Percentiles rank a stretch among this genome's conserved stretches.
Evolutionary conservation across 2,888 invertebrate genomes (phyloP).

Genomic region (Apamea epomidion): DNA sequence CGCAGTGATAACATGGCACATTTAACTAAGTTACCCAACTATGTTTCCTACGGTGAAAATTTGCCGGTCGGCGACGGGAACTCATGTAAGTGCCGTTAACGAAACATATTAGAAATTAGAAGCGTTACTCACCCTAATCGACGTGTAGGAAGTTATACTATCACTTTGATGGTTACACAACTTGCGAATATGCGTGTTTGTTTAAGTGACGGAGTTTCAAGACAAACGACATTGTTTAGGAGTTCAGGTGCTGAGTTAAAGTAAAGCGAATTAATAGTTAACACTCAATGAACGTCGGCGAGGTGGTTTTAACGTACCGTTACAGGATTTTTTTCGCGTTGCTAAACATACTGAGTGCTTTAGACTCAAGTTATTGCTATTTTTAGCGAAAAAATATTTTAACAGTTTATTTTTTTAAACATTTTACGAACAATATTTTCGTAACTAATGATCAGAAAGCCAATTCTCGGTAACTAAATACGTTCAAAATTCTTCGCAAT

Average conservation of each 20-base stretch:
- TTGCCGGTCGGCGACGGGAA: conserved; percentile 75
- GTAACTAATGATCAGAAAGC: background rate
- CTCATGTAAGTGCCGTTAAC: conserved; percentile 86
- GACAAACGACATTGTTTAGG: conserved; percentile 60
- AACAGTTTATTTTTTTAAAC: background rate
- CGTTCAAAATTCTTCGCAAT: background rate
- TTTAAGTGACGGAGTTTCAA: conserved; percentile 64
- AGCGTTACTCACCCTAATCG: conserved; percentile 85
- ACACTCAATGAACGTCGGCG: conserved; percentile 2
- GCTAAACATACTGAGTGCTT: conserved; percentile 6
- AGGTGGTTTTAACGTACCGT: background rate
- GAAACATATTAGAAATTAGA: conserved; percentile 88
- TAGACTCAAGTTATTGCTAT: background rate
- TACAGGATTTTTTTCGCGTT: conserved; percentile 1
- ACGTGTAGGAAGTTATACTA: conserved; percentile 81
- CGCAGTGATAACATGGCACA: conserved; percentile 80
- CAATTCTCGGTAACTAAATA: background rate
- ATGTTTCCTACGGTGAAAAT: conserved; percentile 82
- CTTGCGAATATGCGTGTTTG: conserved; percentile 66
- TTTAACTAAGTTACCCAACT: conserved; percentile 82
- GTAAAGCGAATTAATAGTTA: conserved; percentile 37
- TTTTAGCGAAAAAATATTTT: background rate
- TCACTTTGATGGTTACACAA: conserved; percentile 79
- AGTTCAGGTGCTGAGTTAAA: conserved; percentile 43
- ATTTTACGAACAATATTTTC: background rate